phyloP scores from a whole-genome alignment of 2,888 invertebrate genomes.

The Serripes groenlandicus region DNA sequence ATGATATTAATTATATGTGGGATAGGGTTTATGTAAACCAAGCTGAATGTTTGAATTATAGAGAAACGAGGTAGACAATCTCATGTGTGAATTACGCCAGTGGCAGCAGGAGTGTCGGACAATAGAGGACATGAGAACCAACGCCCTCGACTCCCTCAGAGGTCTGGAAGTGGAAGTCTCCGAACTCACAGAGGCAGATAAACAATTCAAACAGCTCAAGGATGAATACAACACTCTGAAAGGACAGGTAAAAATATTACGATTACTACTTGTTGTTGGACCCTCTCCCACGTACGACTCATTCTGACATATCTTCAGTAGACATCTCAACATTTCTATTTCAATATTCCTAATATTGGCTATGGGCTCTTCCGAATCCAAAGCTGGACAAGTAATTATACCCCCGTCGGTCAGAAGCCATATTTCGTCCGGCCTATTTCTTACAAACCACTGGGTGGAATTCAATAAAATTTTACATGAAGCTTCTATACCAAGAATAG shows the following conservation, averaged over 20 bases:
- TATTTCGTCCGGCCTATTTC: too few relatives aligned
- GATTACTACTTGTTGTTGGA: background rate
- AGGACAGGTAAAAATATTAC: constrained; percentile 75
- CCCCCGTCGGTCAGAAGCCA: too few relatives aligned
- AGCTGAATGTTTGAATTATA: constrained; percentile 38
- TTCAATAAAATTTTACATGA: too few relatives aligned
- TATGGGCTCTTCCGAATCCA: background rate
- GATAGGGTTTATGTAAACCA: too few relatives aligned
- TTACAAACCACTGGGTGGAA: too few relatives aligned
- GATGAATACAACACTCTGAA: constrained; percentile 76
- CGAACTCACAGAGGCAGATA: constrained; percentile 73
- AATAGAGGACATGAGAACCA: constrained; percentile 79
- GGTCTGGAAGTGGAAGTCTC: constrained; percentile 77
- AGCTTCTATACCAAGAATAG: too few relatives aligned
- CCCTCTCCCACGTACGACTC: too few relatives aligned
- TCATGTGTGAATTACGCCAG: constrained; percentile 72
- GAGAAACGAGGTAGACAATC: constrained; percentile 75
- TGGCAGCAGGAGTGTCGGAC: constrained; percentile 77
- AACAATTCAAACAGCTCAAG: constrained; percentile 74
- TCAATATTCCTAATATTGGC: too few relatives aligned
- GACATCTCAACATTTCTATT: too few relatives aligned
- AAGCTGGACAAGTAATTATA: background rate
- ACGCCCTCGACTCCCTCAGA: constrained; percentile 77
- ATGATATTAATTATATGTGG: too few relatives aligned
- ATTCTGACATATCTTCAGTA: too few relatives aligned